phyloP scores from a whole-genome alignment of 2,797 vertebrate species.

The Syncerus caffer region DNA sequence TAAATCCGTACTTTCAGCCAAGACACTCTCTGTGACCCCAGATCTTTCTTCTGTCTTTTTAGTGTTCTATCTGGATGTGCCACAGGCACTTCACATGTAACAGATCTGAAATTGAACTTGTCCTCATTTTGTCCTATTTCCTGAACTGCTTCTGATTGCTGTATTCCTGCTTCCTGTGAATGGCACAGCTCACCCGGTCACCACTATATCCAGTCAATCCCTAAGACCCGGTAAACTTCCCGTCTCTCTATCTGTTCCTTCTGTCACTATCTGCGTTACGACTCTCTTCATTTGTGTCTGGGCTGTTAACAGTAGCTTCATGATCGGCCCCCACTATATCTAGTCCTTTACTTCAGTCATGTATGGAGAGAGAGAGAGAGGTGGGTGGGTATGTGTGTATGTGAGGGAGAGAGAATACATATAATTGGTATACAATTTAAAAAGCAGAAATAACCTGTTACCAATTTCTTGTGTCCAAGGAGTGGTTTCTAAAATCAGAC shows the following conservation, averaged over 20 bases:
- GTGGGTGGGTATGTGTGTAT: neutral
- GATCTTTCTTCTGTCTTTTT: neutral
- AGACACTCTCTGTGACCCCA: neutral
- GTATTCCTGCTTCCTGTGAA: neutral
- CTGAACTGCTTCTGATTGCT: neutral
- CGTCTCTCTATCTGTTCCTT: neutral
- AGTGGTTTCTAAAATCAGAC: conserved; percentile 34
- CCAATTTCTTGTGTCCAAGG: neutral
- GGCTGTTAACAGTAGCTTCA: neutral
- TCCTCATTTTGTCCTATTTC: neutral
- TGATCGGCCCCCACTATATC: neutral
- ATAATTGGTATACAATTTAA: neutral
- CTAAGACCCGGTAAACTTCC: neutral
- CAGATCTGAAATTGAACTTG: neutral
- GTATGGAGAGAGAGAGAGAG: neutral
- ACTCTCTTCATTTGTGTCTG: neutral
- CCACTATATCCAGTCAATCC: neutral
- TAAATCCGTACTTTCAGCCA: neutral
- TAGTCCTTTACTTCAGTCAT: neutral
- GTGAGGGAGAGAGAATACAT: neutral
- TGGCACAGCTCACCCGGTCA: neutral
- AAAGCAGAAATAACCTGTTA: neutral
- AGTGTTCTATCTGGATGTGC: neutral
- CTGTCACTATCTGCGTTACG: neutral
- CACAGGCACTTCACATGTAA: neutral